phyloP scores from a whole-genome alignment of 2,113 vertebrate species.

The Corvus cornix region DNA sequence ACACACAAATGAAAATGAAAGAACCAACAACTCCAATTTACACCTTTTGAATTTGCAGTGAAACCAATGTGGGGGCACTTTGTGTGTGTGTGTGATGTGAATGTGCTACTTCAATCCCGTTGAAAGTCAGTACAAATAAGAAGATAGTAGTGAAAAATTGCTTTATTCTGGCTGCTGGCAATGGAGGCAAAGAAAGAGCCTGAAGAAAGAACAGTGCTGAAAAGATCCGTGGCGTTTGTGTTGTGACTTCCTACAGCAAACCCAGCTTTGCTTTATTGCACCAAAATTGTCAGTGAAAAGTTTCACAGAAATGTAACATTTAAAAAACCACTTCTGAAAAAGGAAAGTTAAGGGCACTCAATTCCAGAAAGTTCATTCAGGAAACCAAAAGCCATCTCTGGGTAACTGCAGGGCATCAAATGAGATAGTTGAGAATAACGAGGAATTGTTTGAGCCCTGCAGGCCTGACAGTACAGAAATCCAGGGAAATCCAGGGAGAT shows the following conservation, averaged over 20 bases:
- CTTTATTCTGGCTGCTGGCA: constrained; percentile 39
- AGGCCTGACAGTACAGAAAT: background rate
- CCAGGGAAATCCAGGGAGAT: background rate
- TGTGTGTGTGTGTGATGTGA: background rate
- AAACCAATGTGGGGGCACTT: background rate
- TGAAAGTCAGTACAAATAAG: constrained; percentile 26
- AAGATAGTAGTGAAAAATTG: constrained; percentile 37
- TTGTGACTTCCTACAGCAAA: constrained; percentile 21
- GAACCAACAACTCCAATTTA: background rate
- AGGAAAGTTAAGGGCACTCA: background rate
- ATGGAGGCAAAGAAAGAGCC: background rate
- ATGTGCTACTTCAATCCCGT: background rate
- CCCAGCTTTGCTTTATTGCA: background rate
- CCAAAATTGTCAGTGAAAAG: background rate
- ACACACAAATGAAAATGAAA: background rate
- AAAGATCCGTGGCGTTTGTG: constrained; percentile 29
- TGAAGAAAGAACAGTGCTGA: constrained; percentile 32
- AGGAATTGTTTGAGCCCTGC: background rate
- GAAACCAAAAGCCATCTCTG: background rate
- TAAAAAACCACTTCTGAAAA: background rate
- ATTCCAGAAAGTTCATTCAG: background rate
- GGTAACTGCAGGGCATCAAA: background rate
- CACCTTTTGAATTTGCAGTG: background rate
- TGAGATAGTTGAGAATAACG: background rate
- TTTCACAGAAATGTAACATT: background rate